Evolutionary conservation across 2,797 vertebrate genomes (phyloP).

Genomic region (Pelobates cultripes): DNA sequence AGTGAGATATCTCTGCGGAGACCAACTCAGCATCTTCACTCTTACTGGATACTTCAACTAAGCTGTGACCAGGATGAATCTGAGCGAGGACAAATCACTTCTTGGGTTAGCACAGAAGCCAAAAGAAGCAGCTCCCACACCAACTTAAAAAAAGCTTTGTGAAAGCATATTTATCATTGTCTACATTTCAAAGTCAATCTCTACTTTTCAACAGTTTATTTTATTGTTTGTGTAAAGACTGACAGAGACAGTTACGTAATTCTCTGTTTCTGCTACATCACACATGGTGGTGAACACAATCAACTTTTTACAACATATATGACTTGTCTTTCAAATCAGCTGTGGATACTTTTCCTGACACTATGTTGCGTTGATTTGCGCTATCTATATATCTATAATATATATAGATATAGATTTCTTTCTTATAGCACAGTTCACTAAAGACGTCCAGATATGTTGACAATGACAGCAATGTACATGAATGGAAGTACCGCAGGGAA

Average conservation of each 20-base stretch:
- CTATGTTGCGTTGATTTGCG: conserved; percentile 14
- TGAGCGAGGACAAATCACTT: conserved; percentile 30
- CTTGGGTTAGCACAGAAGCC: conserved; percentile 49
- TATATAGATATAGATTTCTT: neutral
- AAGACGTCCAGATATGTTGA: conserved; percentile 63
- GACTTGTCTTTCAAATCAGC: neutral
- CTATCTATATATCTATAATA: conserved; percentile 4
- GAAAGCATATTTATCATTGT: conserved; percentile 9
- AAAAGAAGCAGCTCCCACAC: conserved; percentile 5
- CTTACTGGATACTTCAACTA: neutral
- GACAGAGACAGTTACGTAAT: conserved; percentile 27
- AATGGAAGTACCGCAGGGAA: conserved; percentile 72
- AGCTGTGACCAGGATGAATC: conserved; percentile 57
- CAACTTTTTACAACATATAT: neutral
- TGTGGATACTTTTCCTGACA: neutral
- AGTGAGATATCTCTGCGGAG: conserved; percentile 59
- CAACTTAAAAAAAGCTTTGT: conserved; percentile 55
- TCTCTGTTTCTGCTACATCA: neutral
- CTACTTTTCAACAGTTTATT: neutral
- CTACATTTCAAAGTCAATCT: conserved; percentile 44
- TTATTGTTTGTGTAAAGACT: neutral
- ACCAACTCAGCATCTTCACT: conserved; percentile 43
- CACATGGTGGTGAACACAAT: neutral
- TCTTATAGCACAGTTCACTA: neutral
- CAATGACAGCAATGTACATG: conserved; percentile 87